These are phyloP conservation scores for Criorhina ranunculi DNA, from an alignment of 2,888 invertebrate species.

Conservation along the genomic window DNA sequence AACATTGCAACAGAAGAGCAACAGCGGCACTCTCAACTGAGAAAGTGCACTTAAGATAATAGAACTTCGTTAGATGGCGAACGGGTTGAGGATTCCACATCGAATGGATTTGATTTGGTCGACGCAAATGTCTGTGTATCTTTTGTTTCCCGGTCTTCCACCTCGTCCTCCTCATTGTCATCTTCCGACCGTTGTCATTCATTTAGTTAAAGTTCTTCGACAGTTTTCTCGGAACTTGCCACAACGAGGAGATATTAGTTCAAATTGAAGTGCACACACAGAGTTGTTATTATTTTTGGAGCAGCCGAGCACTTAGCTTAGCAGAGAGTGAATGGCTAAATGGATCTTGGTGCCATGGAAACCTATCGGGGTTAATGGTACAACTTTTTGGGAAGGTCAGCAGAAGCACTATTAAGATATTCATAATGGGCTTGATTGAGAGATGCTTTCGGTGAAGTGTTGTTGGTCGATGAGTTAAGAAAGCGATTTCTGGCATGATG, in stretches of 20 bases:
- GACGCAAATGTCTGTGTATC: slow-evolving; percentile 18
- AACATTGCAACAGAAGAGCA: slow-evolving; percentile 62
- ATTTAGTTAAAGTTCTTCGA: slow-evolving; percentile 51
- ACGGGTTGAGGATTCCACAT: slow-evolving; percentile 22
- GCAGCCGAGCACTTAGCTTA: slow-evolving; percentile 63
- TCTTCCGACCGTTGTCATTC: slow-evolving; percentile 55
- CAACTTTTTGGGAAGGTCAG: slow-evolving; percentile 73
- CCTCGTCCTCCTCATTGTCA: neutral
- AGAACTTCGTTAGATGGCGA: slow-evolving; percentile 77
- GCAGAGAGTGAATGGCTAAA: slow-evolving; percentile 41
- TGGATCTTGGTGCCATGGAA: slow-evolving; percentile 14
- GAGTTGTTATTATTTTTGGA: slow-evolving; percentile 62
- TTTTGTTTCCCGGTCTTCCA: neutral
- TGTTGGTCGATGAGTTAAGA: slow-evolving; percentile 59
- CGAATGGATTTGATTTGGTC: slow-evolving; percentile 54
- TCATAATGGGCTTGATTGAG: slow-evolving; percentile 43
- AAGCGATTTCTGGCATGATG: slow-evolving; percentile 62
- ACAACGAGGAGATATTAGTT: slow-evolving; percentile 66
- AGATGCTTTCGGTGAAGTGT: slow-evolving; percentile 47
- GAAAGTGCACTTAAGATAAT: slow-evolving; percentile 79
- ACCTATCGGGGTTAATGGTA: slow-evolving; percentile 72
- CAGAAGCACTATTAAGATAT: slow-evolving; percentile 53
- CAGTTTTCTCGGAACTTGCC: slow-evolving; percentile 55
- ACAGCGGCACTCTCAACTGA: slow-evolving; percentile 68
- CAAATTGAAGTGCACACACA: slow-evolving; percentile 72